Percentiles rank a stretch among this genome's conserved stretches.
These are phyloP conservation scores for Lasioglossum marginatum DNA, from an alignment of 2,888 invertebrate genomes.

Conservation along the genomic window DNA sequence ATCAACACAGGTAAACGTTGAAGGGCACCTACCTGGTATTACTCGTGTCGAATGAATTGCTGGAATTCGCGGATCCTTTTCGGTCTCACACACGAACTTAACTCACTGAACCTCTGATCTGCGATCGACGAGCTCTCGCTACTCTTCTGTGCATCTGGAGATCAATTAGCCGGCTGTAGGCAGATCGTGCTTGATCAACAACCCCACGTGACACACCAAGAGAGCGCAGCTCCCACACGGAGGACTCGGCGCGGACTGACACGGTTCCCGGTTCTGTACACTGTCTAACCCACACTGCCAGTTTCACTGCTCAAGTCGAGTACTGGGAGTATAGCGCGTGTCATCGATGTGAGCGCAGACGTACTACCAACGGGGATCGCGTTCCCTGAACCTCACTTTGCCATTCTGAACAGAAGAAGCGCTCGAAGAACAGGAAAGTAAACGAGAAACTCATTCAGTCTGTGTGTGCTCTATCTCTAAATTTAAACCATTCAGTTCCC, in stretches of 20 bases:
- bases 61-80: slow-evolving; percentile 34
- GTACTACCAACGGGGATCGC: neutral
- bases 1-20: neutral
- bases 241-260: slow-evolving; percentile 68
- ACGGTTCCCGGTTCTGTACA: slow-evolving; percentile 48
- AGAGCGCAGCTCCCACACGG: slow-evolving; percentile 65
- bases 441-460: neutral
- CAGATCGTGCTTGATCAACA: neutral
- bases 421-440: neutral
- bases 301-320: slow-evolving; percentile 57
- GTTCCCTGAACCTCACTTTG: slow-evolving; percentile 23
- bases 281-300: slow-evolving; percentile 63
- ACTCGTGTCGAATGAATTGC: slow-evolving; percentile 54
- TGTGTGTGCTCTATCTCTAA: neutral
- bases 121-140: slow-evolving; percentile 50
- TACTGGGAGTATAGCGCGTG: slow-evolving; percentile 39
- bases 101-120: slow-evolving; percentile 45
- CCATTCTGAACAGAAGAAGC: neutral
- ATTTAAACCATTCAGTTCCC: neutral
- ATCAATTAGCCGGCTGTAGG: slow-evolving; percentile 12
- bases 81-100: slow-evolving; percentile 36
- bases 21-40: slow-evolving; percentile 69
- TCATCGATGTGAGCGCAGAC: slow-evolving; percentile 52
- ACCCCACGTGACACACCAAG: slow-evolving; percentile 53
- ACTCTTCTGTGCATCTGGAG: slow-evolving; percentile 62